Evolutionary conservation across 2,113 vertebrate species (phyloP), one percentile per base, ranked within the genome.

Genomic region (Otocyon megalotis): DNA sequence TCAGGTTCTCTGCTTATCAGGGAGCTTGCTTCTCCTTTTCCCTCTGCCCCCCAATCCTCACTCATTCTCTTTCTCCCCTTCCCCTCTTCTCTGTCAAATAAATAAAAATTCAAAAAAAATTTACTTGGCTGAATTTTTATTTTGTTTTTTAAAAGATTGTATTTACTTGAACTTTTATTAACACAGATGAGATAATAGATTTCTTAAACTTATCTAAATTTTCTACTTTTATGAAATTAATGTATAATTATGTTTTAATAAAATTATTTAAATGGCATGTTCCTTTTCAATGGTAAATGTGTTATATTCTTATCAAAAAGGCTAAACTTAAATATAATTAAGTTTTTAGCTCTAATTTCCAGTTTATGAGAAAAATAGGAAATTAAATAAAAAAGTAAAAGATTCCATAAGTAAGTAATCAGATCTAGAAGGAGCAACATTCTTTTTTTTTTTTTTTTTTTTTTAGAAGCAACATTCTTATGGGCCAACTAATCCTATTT

Each of bases 151-250:
- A 7, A 43, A 43, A 43, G 43, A 43, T 7, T 43, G 43, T 43
- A 43, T 43, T 43, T 43, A 43, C 43, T 62, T 62, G 71, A 74
- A 74, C 26, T 74, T 74, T 74, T 74, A 20, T 72, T 43, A 43
- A 74, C 35, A 82, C 22, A 85, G 15, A 79, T 69, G 19, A 54
- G n/a, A 72, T n/a, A 89, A 56, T 1, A 77, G 2, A 24, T 56
- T 92, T 79, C 80, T 90, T 92, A 77, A 79, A 67, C 10, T 53
- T 91, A 50, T 16, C 19, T 58, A 62, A 9, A 53, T 87, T 83
- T 96, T 95, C 43, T 82, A 53, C 74, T 85, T 97, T 84, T 62
- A 89, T 48, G 56, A 90, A 67, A 90, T 93, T 6, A 72, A 53
- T 15, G 28, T 32, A 26, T 58, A 82, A 93, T 71, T 89, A 43